Evolutionary conservation across 2,888 invertebrate genomes (phyloP).

Genomic region (Volucella inanis): DNA sequence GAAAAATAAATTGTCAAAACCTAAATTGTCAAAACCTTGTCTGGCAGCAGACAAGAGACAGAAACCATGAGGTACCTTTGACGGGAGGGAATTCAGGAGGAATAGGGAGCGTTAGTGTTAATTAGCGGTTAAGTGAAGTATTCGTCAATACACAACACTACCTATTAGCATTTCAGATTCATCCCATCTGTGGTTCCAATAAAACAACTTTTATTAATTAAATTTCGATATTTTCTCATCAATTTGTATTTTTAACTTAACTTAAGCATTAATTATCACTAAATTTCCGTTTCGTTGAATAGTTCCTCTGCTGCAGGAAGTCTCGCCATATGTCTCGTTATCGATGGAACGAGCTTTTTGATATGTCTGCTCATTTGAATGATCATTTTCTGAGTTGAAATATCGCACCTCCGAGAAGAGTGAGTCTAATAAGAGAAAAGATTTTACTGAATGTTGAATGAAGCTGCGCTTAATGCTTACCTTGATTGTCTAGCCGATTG

Average conservation of each 20-base stretch:
- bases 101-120: no score
- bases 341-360: not conserved
- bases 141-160: no score
- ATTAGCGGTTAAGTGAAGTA: no score
- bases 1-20: no score
- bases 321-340: not conserved
- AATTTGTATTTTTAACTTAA: not conserved
- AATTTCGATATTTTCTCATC: no score
- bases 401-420: conserved; percentile 10
- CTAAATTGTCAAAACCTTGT: no score
- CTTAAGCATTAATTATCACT: conserved; percentile 26
- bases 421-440: not conserved
- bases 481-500: conserved; percentile 25
- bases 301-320: not conserved
- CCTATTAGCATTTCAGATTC: no score
- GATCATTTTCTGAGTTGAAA: conserved; percentile 1
- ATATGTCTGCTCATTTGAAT: not conserved
- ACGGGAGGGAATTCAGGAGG: no score
- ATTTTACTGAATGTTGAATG: not conserved
- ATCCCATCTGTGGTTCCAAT: no score
- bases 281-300: not conserved
- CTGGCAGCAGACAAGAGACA: no score
- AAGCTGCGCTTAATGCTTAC: conserved; percentile 1
- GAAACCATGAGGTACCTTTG: no score
- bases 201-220: no score